Evolutionary conservation across 2,113 vertebrate species (phyloP), one percentile per base, ranked within the genome.

Genomic region (Calyptomena viridis): DNA sequence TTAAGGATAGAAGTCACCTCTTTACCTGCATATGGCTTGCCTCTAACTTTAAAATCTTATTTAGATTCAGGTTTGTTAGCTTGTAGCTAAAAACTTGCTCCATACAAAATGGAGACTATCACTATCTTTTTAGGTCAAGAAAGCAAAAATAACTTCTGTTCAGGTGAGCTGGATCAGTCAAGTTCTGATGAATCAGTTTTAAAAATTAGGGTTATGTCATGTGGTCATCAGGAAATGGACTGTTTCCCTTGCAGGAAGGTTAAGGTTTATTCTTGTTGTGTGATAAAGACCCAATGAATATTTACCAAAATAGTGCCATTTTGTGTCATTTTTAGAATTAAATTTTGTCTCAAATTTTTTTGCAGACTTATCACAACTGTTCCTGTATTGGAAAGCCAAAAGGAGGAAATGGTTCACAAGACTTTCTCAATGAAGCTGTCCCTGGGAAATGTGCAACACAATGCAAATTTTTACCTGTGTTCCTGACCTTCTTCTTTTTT

Each of bases 391-490:
- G 89, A 87, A 92, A 93, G 55, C 58, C 80, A 47, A 50, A 86
- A 72, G 42, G 4, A 78, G 21, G 56, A 90, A 59, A 79, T 66
- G 5, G 8, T 20, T 74, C 66, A 11, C 79, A 90, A 83, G 91
- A 92, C 18, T 49, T 92, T 71, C 15, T 35, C 6, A 64, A 90
- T 52, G 97, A 97, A 55, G 98, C 98, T 49, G 3, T 49, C 10
- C 2, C 37, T 89, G 98, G 98, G 58, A 98, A 95, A 78, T 98
- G 98, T 96, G 42, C 87, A 76, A 27, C 96, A 27, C 88, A 53
- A 8, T 98, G 98, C 87, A 77, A 42, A 52, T 25, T 94, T 52
- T 56, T 98, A 56, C 97, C 98, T 89, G n/a, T 98, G 55, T 98
- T 98, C 72, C 31, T 98, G 84, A 64, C 42, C 19, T 85, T 95